Evolutionary conservation across 2,113 vertebrate species (phyloP).

Genomic region (Megalops atlanticus): DNA sequence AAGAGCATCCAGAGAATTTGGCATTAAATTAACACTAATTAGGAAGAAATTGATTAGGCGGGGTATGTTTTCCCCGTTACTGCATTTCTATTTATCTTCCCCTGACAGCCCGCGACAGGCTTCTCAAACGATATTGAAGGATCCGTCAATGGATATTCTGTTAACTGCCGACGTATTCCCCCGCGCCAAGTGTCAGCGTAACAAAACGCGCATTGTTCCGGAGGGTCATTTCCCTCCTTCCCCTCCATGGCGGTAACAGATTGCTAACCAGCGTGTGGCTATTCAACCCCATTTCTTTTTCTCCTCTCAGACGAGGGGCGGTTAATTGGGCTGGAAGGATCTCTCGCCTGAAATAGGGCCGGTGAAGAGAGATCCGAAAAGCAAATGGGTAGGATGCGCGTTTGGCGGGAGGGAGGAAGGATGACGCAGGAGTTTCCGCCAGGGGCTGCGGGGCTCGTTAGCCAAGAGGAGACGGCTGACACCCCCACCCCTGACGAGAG

Average conservation of each 20-base stretch:
- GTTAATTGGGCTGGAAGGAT: constrained; percentile 12
- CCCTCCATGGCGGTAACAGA: background rate
- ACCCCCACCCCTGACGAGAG: background rate
- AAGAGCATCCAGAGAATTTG: constrained; percentile 5
- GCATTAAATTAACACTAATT: constrained; percentile 36
- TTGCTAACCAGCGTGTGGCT: background rate
- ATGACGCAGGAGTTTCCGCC: too few relatives aligned
- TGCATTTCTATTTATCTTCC: constrained; percentile 24
- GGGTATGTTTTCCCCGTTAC: constrained; percentile 14
- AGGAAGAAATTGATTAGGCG: constrained; percentile 25
- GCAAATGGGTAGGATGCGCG: too few relatives aligned
- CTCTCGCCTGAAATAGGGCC: background rate
- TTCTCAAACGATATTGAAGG: background rate
- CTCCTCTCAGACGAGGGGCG: background rate
- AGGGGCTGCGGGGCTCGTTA: background rate
- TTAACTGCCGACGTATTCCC: background rate
- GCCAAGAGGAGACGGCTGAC: background rate
- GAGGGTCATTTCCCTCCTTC: background rate
- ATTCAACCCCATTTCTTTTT: background rate
- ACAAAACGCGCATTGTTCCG: constrained; percentile 12
- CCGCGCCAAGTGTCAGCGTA: background rate
- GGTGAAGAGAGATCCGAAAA: background rate
- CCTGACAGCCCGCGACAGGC: background rate
- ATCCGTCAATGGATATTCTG: background rate
- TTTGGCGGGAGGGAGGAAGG: too few relatives aligned